These are phyloP conservation scores for Triplophysa bombifrons DNA, from an alignment of 2,797 vertebrate species.

Conservation along the genomic window DNA sequence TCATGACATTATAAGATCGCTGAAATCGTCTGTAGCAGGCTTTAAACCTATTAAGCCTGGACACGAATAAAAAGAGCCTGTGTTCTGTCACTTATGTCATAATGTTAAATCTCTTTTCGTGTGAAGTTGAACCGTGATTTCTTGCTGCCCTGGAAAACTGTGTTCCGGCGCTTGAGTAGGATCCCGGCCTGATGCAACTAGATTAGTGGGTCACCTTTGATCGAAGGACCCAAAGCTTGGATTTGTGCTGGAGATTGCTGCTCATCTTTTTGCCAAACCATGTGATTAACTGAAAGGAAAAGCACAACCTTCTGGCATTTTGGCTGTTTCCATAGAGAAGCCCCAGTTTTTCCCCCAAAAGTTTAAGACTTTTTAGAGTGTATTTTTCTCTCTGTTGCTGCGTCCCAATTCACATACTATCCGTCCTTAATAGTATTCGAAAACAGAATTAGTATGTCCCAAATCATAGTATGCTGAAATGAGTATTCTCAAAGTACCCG, in stretches of 20 bases:
- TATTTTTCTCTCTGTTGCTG: background rate
- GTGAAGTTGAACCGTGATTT: background rate
- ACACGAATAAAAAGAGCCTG: background rate
- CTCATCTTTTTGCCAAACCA: slow-evolving; percentile 48
- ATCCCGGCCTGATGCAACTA: background rate
- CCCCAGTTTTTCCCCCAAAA: background rate
- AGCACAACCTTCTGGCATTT: slow-evolving; percentile 46
- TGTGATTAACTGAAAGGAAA: slow-evolving; percentile 48
- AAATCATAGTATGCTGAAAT: too few species aligned
- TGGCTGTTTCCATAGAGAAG: slow-evolving; percentile 10
- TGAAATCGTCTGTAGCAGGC: too few species aligned
- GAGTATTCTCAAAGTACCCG: too few species aligned
- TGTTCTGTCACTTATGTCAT: background rate
- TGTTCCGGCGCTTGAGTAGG: slow-evolving; percentile 3
- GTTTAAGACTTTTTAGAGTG: background rate
- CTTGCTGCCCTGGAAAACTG: slow-evolving; percentile 18
- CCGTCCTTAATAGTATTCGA: too few species aligned
- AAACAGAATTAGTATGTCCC: too few species aligned
- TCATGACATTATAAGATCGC: too few species aligned
- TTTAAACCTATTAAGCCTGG: background rate
- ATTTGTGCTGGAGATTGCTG: slow-evolving; percentile 36
- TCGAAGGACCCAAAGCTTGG: slow-evolving; percentile 32
- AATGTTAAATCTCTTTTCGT: slow-evolving; percentile 4
- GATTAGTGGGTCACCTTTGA: slow-evolving; percentile 51
- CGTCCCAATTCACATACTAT: too few species aligned